phyloP scores from a whole-genome alignment of 2,797 vertebrate species.

The Lagorchestes hirsutus region DNA sequence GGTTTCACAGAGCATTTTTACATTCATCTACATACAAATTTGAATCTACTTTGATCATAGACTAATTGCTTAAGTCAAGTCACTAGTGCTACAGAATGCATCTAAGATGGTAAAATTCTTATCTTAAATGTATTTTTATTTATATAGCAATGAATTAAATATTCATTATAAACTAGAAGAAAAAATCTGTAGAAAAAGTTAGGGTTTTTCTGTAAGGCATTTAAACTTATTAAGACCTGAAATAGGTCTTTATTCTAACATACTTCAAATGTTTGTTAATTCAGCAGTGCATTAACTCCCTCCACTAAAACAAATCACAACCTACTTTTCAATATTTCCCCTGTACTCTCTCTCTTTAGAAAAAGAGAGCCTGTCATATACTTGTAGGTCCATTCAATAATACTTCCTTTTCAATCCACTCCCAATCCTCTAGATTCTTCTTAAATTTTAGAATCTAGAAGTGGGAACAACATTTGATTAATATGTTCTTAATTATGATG shows the following conservation, averaged over 20 bases:
- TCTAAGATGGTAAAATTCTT: constrained; percentile 68
- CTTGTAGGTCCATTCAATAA: constrained; percentile 21
- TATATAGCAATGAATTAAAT: constrained; percentile 73
- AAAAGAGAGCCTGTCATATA: background rate
- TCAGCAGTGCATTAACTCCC: background rate
- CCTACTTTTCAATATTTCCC: background rate
- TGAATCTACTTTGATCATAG: constrained; percentile 72
- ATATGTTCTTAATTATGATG: background rate
- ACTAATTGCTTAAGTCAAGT: constrained; percentile 81
- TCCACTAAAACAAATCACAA: background rate
- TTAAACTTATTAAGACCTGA: background rate
- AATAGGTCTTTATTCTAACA: background rate
- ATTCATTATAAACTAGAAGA: constrained; percentile 38
- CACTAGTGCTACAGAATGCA: constrained; percentile 69
- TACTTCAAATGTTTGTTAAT: background rate
- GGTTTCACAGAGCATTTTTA: constrained; percentile 69
- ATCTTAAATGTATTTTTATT: constrained; percentile 72
- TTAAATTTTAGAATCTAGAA: constrained; percentile 28
- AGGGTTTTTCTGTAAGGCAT: background rate
- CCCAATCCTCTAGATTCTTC: background rate
- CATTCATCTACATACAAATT: constrained; percentile 75
- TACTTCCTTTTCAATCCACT: background rate
- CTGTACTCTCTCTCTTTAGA: background rate
- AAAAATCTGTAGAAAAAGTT: constrained; percentile 22
- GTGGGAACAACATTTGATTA: background rate